A percentile compares a stretch with the other conserved stretches of the same genome.
phyloP scores from a whole-genome alignment of 2,888 invertebrate species.

The Mythimna vitellina region DNA sequence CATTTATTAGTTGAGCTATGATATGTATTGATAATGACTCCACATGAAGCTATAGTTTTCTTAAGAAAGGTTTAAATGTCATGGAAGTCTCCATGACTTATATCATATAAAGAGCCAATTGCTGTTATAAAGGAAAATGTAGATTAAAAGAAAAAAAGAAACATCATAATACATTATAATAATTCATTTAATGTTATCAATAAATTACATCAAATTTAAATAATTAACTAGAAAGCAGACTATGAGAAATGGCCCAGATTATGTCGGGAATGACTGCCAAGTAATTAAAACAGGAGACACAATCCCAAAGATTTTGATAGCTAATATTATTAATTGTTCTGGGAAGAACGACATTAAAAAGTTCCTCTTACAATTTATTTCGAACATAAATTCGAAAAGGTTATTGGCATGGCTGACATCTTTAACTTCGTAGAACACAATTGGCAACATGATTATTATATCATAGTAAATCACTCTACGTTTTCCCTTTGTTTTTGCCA shows the following conservation, averaged over 20 bases:
- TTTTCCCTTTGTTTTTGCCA: constrained; percentile 57
- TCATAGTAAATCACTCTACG: constrained; percentile 24
- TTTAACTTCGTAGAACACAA: constrained; percentile 41
- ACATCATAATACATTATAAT: background rate
- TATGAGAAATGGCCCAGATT: background rate
- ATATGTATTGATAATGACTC: background rate
- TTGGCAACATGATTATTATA: constrained; percentile 49
- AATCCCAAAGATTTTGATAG: background rate
- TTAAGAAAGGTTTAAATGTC: background rate
- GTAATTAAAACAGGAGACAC: constrained; percentile 16
- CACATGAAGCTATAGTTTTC: background rate
- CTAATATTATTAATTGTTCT: constrained; percentile 20
- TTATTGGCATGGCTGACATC: constrained; percentile 38
- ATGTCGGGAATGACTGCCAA: constrained; percentile 15
- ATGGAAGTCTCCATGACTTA: background rate
- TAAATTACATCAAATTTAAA: background rate
- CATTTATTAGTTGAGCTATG: background rate
- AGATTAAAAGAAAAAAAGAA: background rate
- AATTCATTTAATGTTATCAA: background rate
- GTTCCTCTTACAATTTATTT: constrained; percentile 23
- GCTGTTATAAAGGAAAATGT: background rate
- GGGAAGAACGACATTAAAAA: constrained; percentile 5
- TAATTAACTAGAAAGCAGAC: background rate
- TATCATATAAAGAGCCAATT: background rate
- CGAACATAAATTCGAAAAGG: constrained; percentile 17